These are phyloP conservation scores for Pseudomyrmex concolor DNA, from an alignment of 1,140 invertebrate genomes.

Conservation along the genomic window DNA sequence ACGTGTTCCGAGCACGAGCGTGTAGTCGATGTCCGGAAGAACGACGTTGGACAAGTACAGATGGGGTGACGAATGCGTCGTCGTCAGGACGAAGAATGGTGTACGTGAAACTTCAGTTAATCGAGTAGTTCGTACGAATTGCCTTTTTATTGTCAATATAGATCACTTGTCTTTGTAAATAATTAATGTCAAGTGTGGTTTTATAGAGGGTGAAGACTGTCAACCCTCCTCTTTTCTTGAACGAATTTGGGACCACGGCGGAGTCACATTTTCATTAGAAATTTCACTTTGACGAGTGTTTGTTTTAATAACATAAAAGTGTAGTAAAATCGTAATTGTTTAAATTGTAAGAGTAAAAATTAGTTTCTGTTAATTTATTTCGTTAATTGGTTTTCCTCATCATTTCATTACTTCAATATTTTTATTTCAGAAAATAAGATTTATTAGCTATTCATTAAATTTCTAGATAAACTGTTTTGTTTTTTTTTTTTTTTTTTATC, in stretches of 20 bases:
- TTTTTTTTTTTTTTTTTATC: background rate
- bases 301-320: too few species aligned
- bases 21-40: constrained; percentile 25
- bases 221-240: background rate
- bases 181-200: constrained; percentile 1
- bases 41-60: constrained; percentile 12
- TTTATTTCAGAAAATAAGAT: background rate
- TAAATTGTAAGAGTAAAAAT: too few species aligned
- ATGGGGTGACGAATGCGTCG: constrained; percentile 15
- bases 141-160: background rate
- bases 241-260: too few species aligned
- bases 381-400: background rate
- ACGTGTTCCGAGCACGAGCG: background rate
- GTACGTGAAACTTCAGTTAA: background rate
- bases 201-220: background rate
- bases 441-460: background rate
- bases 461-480: background rate
- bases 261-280: too few species aligned
- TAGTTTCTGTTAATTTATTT: too few species aligned
- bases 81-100: background rate
- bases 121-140: background rate
- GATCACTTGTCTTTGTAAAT: background rate
- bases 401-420: background rate
- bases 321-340: too few species aligned
- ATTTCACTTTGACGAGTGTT: too few species aligned